Conservation (phyloP, 1,140 invertebrate genomes). For the Papilio polyxenes region DNA sequence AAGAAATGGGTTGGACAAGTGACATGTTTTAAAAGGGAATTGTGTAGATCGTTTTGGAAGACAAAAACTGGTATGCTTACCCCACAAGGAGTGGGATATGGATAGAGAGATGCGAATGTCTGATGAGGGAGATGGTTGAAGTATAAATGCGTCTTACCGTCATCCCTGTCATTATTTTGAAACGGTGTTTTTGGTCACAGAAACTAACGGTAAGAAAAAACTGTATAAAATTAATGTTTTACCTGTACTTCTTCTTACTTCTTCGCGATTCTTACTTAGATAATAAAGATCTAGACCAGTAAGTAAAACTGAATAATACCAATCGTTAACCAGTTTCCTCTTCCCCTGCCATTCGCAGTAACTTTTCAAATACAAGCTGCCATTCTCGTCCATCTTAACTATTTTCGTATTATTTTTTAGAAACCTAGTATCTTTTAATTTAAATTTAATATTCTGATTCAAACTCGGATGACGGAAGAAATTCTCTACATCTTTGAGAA, state of each 20-base stretch:
- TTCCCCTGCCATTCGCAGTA: conserved; percentile 66
- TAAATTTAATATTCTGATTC: conserved; percentile 58
- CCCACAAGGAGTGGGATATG: no score
- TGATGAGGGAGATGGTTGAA: no score
- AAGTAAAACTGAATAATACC: conserved; percentile 65
- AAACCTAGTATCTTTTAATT: conserved; percentile 57
- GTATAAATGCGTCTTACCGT: no score
- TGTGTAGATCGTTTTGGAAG: no score
- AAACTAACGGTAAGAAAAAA: no score
- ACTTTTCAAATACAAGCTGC: conserved; percentile 59
- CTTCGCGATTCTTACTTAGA: conserved; percentile 50
- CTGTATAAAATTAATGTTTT: background rate
- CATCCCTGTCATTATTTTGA: no score
- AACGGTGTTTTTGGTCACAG: no score
- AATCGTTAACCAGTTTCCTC: conserved; percentile 48
- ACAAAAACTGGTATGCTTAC: no score
- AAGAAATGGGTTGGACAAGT: background rate
- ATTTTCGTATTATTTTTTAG: conserved; percentile 51
- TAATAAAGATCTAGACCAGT: conserved; percentile 68
- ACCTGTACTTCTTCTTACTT: conserved; percentile 59
- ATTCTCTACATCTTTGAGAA: conserved; percentile 57
- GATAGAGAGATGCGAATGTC: no score
- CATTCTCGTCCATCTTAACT: conserved; percentile 55
- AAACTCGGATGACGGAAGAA: conserved; percentile 52
- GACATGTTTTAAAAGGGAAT: no score